Evolutionary conservation across 2,888 invertebrate species (phyloP).

Genomic region (Erebia ligea): DNA sequence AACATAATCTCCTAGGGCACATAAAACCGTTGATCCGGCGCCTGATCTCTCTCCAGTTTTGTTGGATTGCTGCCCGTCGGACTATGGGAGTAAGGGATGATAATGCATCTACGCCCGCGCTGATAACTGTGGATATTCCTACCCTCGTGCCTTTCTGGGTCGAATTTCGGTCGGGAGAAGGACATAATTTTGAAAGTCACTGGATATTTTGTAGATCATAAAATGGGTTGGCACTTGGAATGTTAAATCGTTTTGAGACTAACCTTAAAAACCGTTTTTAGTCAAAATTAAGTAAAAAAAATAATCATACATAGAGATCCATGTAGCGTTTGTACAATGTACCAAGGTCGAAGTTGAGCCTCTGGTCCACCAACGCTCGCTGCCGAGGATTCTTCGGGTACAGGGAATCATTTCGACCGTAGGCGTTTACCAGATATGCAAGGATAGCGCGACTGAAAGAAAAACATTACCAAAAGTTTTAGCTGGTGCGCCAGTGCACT

Average conservation of each 20-base stretch:
- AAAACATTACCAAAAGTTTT: not conserved
- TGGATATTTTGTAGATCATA: not conserved
- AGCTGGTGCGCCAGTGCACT: not conserved
- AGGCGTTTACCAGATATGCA: slow-evolving; percentile 85
- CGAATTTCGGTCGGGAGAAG: too few relatives aligned
- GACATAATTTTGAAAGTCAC: too few relatives aligned
- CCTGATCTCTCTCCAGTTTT: too few relatives aligned
- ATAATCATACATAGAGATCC: slow-evolving; percentile 81
- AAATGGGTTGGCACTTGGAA: not conserved
- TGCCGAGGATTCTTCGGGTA: slow-evolving; percentile 86
- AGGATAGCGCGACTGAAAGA: slow-evolving; percentile 85
- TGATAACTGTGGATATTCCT: too few relatives aligned
- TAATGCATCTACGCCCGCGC: too few relatives aligned
- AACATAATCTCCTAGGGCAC: too few relatives aligned
- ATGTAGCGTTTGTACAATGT: slow-evolving; percentile 79
- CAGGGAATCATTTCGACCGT: slow-evolving; percentile 85
- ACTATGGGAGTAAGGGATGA: too few relatives aligned
- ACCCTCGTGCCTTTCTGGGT: too few relatives aligned
- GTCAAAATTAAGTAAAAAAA: slow-evolving; percentile 42
- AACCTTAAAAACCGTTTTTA: not conserved
- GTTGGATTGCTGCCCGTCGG: too few relatives aligned
- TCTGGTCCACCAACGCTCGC: slow-evolving; percentile 85
- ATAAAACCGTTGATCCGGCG: too few relatives aligned
- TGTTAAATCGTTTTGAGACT: not conserved
- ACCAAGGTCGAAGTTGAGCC: slow-evolving; percentile 85